These are phyloP conservation scores for Carduelis carduelis DNA, from an alignment of 2,797 vertebrate genomes.

Conservation along the genomic window DNA sequence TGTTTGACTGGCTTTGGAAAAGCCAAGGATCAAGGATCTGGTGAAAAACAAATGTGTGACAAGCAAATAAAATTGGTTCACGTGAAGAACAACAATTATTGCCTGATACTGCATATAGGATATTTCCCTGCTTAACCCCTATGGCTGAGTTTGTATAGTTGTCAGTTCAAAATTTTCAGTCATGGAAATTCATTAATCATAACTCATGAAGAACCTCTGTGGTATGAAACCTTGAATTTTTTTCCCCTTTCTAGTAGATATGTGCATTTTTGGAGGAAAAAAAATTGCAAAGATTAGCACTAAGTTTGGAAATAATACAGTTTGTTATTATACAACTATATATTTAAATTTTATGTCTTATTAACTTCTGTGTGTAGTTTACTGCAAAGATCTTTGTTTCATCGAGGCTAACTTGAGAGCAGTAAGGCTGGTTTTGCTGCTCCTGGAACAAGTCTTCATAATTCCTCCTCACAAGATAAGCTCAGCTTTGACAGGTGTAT, in stretches of 20 bases:
- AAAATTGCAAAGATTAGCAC: not conserved
- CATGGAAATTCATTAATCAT: not conserved
- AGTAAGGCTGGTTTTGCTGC: not conserved
- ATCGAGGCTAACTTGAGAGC: not conserved
- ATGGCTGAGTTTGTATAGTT: not conserved
- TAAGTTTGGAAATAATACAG: not conserved
- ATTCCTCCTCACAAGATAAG: not conserved
- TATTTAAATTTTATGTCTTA: not conserved
- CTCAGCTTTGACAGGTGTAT: not conserved
- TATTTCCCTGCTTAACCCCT: not conserved
- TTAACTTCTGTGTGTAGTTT: not conserved
- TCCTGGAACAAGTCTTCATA: not conserved
- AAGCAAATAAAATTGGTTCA: not conserved
- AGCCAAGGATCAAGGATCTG: not conserved
- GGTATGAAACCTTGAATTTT: not conserved
- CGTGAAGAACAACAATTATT: not conserved
- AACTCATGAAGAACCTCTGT: not conserved
- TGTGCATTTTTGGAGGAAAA: not conserved
- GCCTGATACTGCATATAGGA: not conserved
- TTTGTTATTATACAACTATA: not conserved
- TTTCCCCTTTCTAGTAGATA: rapidly evolving
- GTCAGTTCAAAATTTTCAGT: not conserved
- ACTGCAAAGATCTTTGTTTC: not conserved
- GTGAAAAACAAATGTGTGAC: not conserved
- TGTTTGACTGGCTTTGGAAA: not conserved